Evolutionary conservation across 1,140 invertebrate genomes (phyloP).

Genomic region (Nephila pilipes): DNA sequence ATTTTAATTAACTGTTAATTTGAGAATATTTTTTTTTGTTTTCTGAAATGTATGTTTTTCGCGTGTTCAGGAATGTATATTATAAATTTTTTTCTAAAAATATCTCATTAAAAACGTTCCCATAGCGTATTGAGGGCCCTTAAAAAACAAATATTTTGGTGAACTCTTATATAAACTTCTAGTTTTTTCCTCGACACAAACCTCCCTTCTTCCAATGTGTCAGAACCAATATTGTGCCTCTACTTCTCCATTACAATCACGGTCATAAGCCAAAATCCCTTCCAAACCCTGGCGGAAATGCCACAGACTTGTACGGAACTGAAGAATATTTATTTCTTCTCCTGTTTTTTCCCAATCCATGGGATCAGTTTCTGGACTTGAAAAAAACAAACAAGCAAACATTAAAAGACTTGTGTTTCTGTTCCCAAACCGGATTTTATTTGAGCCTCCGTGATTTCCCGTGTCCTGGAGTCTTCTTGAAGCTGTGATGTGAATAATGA

Average conservation of each 20-base stretch:
- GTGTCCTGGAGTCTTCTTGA: slow-evolving; percentile 28
- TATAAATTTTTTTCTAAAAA: too few relatives aligned
- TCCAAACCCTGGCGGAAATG: background rate
- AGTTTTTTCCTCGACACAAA: background rate
- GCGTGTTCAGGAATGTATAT: too few relatives aligned
- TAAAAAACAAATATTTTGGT: too few relatives aligned
- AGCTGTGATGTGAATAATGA: slow-evolving; percentile 62
- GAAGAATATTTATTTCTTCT: background rate
- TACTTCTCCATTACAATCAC: background rate
- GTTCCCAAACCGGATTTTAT: slow-evolving; percentile 9
- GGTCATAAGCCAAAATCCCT: slow-evolving; percentile 7
- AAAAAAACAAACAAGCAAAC: slow-evolving; percentile 59
- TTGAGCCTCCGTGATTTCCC: slow-evolving; percentile 52
- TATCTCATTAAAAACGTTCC: too few relatives aligned
- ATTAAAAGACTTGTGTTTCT: slow-evolving; percentile 58
- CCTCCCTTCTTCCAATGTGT: background rate
- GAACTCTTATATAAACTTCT: too few relatives aligned
- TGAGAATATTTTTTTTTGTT: too few relatives aligned
- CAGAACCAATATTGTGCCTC: background rate
- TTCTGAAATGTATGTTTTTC: too few relatives aligned
- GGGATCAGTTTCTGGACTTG: slow-evolving; percentile 29
- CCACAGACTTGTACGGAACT: background rate
- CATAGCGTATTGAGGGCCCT: too few relatives aligned
- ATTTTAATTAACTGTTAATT: too few relatives aligned
- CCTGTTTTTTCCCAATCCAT: background rate